Percentiles rank a stretch among this genome's conserved stretches.
Conservation (phyloP, 2,113 vertebrate genomes). For the Paradisaea rubra region DNA sequence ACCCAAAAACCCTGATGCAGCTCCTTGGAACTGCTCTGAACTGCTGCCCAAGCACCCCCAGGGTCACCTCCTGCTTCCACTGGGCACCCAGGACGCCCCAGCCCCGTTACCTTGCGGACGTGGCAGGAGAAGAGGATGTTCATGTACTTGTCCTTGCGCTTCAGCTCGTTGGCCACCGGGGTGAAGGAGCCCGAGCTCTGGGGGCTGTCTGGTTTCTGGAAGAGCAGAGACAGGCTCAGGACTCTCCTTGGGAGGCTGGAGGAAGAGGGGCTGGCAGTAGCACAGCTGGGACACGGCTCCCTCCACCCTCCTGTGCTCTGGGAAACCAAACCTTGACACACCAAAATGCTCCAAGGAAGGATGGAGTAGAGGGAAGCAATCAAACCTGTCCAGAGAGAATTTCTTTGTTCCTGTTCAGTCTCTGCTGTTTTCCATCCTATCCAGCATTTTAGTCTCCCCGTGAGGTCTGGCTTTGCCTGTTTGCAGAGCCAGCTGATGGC, state of each 20-base stretch:
- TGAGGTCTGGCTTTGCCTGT: not conserved
- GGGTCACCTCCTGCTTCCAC: fast-evolving
- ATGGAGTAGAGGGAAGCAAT: not conserved
- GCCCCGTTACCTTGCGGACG: constrained; percentile 87
- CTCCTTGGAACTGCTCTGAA: not conserved
- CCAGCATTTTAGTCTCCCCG: not conserved
- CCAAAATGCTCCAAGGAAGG: not conserved
- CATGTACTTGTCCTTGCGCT: constrained; percentile 98
- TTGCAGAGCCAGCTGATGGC: not conserved
- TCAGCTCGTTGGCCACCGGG: constrained; percentile 86
- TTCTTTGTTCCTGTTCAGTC: not conserved
- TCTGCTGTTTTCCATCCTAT: not conserved
- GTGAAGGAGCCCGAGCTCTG: constrained; percentile 81
- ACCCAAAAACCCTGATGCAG: not conserved
- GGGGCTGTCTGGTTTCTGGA: constrained; percentile 84
- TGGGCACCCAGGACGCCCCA: not conserved
- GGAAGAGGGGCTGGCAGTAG: not conserved
- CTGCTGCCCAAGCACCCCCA: not conserved
- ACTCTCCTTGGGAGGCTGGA: not conserved
- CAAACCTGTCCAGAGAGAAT: not conserved
- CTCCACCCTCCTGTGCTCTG: not conserved
- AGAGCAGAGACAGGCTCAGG: not conserved
- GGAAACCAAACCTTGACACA: not conserved
- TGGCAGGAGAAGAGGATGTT: constrained; percentile 90
- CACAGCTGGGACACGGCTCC: not conserved